Base-by-base conservation (phyloP, 2,888 invertebrate species). In the Schizotus pectinicornis region DNA sequence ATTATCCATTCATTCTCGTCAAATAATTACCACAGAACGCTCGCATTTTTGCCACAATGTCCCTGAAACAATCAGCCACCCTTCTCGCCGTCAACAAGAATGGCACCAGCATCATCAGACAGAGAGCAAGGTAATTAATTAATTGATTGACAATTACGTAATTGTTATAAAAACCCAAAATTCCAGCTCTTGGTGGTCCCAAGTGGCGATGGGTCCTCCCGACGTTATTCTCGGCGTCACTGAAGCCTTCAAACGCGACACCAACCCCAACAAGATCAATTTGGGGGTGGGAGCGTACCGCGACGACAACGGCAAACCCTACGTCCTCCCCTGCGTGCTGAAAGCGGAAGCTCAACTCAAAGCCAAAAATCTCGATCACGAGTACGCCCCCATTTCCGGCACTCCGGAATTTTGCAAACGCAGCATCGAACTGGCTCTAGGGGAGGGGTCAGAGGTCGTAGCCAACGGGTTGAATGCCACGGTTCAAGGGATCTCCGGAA, bases 171-270 rank as follows among this genome's bases (percentile, higher is more conserved):
- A 6, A 6, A 38, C 9, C n/a, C 0, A 31, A 0, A 37, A 1
- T 78, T 74, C 7, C 67, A 93, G 94, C 75, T 88, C 90, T 68
- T 94, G 91, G 90, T 95, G 94, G 90, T 81, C 86, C 56, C 87
- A 91, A 77, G 96, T 98, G 6, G 87, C 90, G 77, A 93, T 97
- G 94, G 98, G 98, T 3, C 98, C 98, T 11, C 98, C 98, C 3
- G 98, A 98, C 84, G 93, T 94, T 14, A 99, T 99, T 81, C 83
- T 99, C 46, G 99, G 99, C 34, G 92, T 99, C 37, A 93, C 97
- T 0, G 99, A 99, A 79, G 98, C 98, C 0, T 99, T 85, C 81
- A 98, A 95, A 78, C 87, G 83, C 60, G 98, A 99, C 78, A 82
- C 84, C 1, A 91, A 95, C 78, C 88, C 95, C 0, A 94, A 94